A percentile compares a stretch with the other conserved stretches of the same genome.
These are phyloP conservation scores for Atrichornis clamosus DNA, from an alignment of 2,113 vertebrate species.

Conservation along the genomic window DNA sequence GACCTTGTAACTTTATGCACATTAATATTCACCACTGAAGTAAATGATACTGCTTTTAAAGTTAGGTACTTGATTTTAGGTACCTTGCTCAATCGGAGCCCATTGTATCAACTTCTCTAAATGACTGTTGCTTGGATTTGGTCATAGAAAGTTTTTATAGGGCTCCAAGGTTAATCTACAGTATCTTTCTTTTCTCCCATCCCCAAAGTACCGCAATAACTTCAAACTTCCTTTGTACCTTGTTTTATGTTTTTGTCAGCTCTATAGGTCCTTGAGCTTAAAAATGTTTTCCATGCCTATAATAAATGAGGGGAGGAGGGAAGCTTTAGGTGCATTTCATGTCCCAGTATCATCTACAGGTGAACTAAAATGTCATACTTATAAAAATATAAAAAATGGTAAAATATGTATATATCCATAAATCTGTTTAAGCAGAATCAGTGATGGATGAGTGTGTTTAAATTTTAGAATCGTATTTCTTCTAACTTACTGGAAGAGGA, in stretches of 20 bases:
- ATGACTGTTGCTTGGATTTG: not conserved
- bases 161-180: not conserved
- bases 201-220: not conserved
- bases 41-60: not conserved
- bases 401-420: slow-evolving; percentile 33
- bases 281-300: not conserved
- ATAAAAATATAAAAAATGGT: slow-evolving; percentile 6
- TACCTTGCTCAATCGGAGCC: not conserved
- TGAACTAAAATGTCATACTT: slow-evolving; percentile 1
- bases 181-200: not conserved
- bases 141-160: not conserved
- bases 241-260: not conserved
- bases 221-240: not conserved
- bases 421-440: not conserved
- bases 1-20: not conserved
- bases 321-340: not conserved
- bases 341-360: not conserved
- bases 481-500: slow-evolving; percentile 6
- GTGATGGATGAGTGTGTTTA: slow-evolving; percentile 40
- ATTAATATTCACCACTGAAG: not conserved
- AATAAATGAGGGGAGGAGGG: not conserved
- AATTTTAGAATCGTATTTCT: slow-evolving; percentile 19
- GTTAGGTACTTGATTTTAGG: not conserved
- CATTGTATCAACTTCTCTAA: not conserved
- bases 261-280: not conserved